Evolutionary conservation across 2,888 invertebrate genomes (phyloP), one percentile per base, ranked within the genome.

Genomic region (Volucella bombylans): DNA sequence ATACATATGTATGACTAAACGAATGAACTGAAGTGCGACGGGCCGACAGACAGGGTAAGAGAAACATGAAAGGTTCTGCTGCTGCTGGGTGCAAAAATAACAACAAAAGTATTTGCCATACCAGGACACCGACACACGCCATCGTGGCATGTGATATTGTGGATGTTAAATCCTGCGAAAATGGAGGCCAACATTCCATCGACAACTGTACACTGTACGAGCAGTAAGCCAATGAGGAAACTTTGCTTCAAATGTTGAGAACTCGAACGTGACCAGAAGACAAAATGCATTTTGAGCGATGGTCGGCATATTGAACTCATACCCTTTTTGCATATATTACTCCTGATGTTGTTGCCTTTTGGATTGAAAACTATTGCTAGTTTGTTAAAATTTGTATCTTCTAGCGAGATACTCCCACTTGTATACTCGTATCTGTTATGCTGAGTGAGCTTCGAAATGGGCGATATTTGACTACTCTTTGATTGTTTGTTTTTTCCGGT

Each of bases 241-340:
- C 62, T 85, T 80, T 80, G 15, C 55, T 59, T 14, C 65, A 52
- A 77, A 67, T 67, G 18, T 39, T 38, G 67, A 76, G 55, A 50
- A 77, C 59, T 45, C 81, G 68, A 57, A 85, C 85, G 85, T 85
- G 85, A 85, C 81, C 77, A 81, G 85, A 81, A 81, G 71, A 85
- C 85, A 52, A 68, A 85, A 85, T 85, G 71, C 50, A 68, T 68
- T 77, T 62, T 81, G 76, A 81, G 71, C 71, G 57, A 85, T 85
- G 72, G 76, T 52, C 81, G 85, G 81, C 85, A 85, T 85, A 85
- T 85, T 85, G 85, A 85, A 81, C 85, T 77, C 81, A 76, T 80
- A 85, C 76, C 81, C 81, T 68, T 72, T 72, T 64, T 31, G 52
- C 62, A 74, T 73, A 74, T 49, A 81, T 77, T 72, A 72, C n/a